These are phyloP conservation scores for Melangyna quadrimaculata DNA, from an alignment of 2,888 invertebrate genomes.

Conservation along the genomic window DNA sequence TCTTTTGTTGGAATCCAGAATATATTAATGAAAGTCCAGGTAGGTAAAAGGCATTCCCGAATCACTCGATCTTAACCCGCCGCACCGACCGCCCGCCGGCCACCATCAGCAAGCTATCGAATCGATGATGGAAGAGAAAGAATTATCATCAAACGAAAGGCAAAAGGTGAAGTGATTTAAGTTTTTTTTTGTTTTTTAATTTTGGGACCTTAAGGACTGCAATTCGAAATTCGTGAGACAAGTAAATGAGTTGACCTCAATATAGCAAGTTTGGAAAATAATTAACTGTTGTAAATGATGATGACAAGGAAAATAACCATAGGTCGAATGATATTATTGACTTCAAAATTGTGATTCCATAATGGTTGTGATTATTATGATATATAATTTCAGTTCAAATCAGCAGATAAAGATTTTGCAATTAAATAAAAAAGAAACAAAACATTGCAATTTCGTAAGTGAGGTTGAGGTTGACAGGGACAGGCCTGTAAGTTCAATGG, in stretches of 20 bases:
- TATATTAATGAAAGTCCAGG: constrained; percentile 65
- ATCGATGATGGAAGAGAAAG: constrained; percentile 3
- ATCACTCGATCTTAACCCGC: not conserved
- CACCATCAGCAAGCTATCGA: not conserved
- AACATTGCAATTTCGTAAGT: too few species aligned
- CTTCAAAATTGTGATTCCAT: not conserved
- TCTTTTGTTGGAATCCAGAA: constrained; percentile 47
- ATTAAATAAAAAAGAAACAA: too few species aligned
- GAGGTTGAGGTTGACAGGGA: too few species aligned
- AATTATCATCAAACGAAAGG: constrained; percentile 19
- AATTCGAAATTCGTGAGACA: constrained; percentile 44
- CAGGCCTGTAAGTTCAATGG: too few species aligned
- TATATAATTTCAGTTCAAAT: too few species aligned
- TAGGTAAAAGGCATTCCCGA: constrained; percentile 20
- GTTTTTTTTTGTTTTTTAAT: too few species aligned
- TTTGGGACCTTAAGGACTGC: constrained; percentile 32
- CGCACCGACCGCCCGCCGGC: too few species aligned
- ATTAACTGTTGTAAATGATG: constrained; percentile 66
- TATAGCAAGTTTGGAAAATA: constrained; percentile 45
- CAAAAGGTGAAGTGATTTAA: constrained; percentile 24
- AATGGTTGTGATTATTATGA: not conserved
- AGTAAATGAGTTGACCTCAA: constrained; percentile 68
- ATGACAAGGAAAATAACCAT: constrained; percentile 41
- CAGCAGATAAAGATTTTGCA: not conserved
- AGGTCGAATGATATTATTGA: not conserved